Evolutionary conservation across 2,797 vertebrate species (phyloP).

Genomic region (Manis crassicaudata): DNA sequence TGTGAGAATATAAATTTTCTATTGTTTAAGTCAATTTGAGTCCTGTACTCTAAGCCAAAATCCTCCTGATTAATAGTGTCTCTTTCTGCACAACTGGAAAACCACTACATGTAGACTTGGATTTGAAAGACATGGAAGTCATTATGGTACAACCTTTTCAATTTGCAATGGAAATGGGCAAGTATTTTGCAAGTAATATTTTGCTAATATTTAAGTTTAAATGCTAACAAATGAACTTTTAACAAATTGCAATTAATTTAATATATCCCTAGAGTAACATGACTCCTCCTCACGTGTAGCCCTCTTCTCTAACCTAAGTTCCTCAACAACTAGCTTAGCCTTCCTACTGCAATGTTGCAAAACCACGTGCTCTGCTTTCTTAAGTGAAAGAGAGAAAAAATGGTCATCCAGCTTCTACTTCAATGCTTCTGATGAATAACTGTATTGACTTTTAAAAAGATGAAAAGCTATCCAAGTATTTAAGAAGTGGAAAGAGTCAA

Average conservation of each 20-base stretch:
- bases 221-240: not conserved
- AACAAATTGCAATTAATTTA: not conserved
- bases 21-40: not conserved
- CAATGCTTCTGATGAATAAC: not conserved
- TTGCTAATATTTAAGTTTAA: not conserved
- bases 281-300: not conserved
- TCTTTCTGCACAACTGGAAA: not conserved
- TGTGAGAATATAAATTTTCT: not conserved
- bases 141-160: not conserved
- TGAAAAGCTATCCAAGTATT: not conserved
- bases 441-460: not conserved
- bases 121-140: not conserved
- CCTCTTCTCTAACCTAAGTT: not conserved
- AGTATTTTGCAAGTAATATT: not conserved
- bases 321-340: not conserved
- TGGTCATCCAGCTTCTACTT: not conserved
- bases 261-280: not conserved
- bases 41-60: not conserved
- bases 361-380: not conserved
- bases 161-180: not conserved
- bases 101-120: not conserved
- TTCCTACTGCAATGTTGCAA: not conserved
- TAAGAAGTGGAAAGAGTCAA: not conserved
- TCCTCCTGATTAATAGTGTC: not conserved
- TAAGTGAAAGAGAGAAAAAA: not conserved